Percentiles rank a stretch among this genome's conserved stretches.
Conservation (phyloP, 2,888 invertebrate species). For the Schrankia costaestrigalis region DNA sequence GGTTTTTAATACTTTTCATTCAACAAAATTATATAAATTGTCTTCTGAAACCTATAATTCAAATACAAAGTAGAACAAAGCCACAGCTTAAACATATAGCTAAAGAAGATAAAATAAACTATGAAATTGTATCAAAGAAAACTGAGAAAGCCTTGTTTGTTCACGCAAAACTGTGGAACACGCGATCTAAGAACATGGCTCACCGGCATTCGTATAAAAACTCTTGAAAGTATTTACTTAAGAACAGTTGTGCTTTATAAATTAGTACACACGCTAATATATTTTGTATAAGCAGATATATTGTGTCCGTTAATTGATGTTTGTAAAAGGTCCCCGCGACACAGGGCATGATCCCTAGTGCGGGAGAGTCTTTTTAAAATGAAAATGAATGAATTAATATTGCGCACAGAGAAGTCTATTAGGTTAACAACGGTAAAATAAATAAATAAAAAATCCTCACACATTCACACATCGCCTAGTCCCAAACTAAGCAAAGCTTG, state of each 20-base stretch:
- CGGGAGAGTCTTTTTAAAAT: too few species aligned
- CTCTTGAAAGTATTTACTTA: conserved; percentile 31
- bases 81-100: conserved; percentile 9
- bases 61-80: conserved; percentile 1
- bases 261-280: conserved; percentile 18
- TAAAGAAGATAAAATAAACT: conserved; percentile 12
- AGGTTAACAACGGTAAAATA: too few species aligned
- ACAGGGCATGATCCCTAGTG: too few species aligned
- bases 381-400: too few species aligned
- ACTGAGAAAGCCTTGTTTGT: conserved; percentile 30
- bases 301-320: neutral
- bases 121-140: conserved; percentile 33
- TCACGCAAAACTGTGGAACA: conserved; percentile 32
- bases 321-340: too few species aligned
- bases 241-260: conserved; percentile 27
- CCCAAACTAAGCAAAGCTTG: too few species aligned
- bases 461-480: too few species aligned
- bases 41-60: too few species aligned
- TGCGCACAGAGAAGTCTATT: too few species aligned
- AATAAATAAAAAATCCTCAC: too few species aligned
- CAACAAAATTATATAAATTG: too few species aligned
- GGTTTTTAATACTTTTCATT: too few species aligned
- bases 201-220: conserved; percentile 35
- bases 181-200: conserved; percentile 31
- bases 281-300: conserved; percentile 10